Base-by-base conservation (phyloP, 2,113 vertebrate species). In the Cyanoliseus patagonus region DNA sequence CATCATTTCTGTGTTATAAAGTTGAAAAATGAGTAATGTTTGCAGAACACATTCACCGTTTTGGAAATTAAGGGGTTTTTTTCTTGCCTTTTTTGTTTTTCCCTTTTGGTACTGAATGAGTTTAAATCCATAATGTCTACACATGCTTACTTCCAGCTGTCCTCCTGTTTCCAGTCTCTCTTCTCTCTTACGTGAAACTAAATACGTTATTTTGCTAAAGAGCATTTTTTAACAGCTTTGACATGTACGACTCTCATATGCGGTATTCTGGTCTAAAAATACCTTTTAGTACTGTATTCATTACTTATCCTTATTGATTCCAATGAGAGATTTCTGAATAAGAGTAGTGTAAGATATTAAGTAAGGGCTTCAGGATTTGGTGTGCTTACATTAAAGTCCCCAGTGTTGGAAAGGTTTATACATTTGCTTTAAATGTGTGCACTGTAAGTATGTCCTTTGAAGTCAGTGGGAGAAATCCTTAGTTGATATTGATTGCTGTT, bases 381-480 rank as follows among this genome's bases (percentile, higher is more conserved):
- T 68, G 30, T 88, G 69, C 83, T 94, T 82, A 59, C 76, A 61
- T 9, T 70, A 25, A 75, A 55, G 52, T 72, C 73, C 61, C 73
- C 80, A 41, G 17, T 30, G 55, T 23, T 64, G 39, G 69, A 72
- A 75, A 88, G 42, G 39, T 94, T 94, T 86, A 61, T 83, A 66
- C 15, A 44, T 69, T 92, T 83, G 47, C 53, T 94, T 88, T 84
- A 86, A 82, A 79, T 73, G 47, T 46, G 80, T 82, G 39, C 62
- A 25, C 64, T 75, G 9, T 47, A 41, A 72, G 68, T 68, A 41
- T 3, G 2, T 69, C 49, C 49, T 95, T 94, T 95, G 81, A 94
- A 94, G 87, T 77, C 52, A 79, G 64, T 67, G 78, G 77, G 87
- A 87, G 74, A 95, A 92, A 95, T 95, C 67, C 74, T 85, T 75